phyloP scores from a whole-genome alignment of 2,888 invertebrate species.

The Elaeidobius kamerunicus region DNA sequence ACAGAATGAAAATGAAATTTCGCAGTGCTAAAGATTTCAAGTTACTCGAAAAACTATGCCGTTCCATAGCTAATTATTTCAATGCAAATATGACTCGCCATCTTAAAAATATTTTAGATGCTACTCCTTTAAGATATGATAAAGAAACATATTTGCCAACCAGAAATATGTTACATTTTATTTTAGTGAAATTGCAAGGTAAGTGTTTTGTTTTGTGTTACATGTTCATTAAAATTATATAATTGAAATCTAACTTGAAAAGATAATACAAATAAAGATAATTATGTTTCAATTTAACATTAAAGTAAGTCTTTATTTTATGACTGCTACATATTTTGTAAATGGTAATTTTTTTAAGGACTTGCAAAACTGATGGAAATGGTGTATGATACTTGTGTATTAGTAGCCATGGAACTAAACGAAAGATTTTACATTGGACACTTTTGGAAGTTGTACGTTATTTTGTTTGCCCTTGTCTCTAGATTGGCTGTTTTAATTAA shows the following conservation, averaged over 20 bases:
- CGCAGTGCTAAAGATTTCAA: conserved; percentile 53
- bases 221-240: background rate
- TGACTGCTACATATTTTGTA: too few relatives aligned
- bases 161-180: conserved; percentile 50
- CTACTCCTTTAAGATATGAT: conserved; percentile 31
- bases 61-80: conserved; percentile 48
- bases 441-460: conserved; percentile 48
- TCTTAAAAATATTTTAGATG: conserved; percentile 36
- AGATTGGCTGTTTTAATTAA: conserved; percentile 50
- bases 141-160: conserved; percentile 46
- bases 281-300: too few relatives aligned
- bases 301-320: too few relatives aligned
- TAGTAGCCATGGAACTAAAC: conserved; percentile 45
- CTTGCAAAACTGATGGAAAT: conserved; percentile 49
- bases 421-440: conserved; percentile 49
- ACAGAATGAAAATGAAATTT: conserved; percentile 51
- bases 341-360: conserved; percentile 40
- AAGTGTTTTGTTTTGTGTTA: background rate
- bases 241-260: background rate
- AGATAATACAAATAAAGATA: too few relatives aligned
- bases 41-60: conserved; percentile 50
- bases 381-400: conserved; percentile 45
- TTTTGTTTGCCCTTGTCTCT: conserved; percentile 49
- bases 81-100: conserved; percentile 43
- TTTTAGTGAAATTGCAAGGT: conserved; percentile 50